Evolutionary conservation across 1,140 invertebrate genomes (phyloP).

Genomic region (Lamellibrachia luymesi): DNA sequence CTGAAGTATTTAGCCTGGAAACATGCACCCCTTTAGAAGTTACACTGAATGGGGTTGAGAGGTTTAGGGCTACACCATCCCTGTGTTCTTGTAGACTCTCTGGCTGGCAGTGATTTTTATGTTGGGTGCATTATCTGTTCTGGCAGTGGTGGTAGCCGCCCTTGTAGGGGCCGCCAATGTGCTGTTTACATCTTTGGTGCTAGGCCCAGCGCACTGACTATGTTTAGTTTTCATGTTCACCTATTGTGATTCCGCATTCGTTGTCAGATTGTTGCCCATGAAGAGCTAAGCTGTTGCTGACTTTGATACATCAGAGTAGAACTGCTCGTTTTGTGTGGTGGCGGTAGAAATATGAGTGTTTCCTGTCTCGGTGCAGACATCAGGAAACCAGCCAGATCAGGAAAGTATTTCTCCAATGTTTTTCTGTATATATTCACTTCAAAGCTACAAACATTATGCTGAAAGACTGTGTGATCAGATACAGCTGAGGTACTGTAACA

Average conservation of each 20-base stretch:
- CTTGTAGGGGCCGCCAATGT: neutral
- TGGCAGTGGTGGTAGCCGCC: neutral
- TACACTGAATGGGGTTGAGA: neutral
- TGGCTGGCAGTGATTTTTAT: neutral
- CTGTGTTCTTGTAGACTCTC: neutral
- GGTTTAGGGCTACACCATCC: neutral
- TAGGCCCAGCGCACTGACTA: neutral
- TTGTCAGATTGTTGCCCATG: neutral
- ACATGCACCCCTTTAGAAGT: neutral
- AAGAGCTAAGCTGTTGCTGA: neutral
- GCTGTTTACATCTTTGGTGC: neutral
- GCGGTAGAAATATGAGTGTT: too few species aligned
- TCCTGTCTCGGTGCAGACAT: too few species aligned
- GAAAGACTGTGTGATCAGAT: too few species aligned
- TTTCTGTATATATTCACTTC: too few species aligned
- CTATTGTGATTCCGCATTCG: neutral
- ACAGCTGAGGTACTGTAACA: too few species aligned
- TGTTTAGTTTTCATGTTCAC: neutral
- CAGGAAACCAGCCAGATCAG: too few species aligned
- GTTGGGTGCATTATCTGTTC: neutral
- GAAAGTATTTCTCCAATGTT: too few species aligned
- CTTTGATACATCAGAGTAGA: too few species aligned
- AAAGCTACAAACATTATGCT: too few species aligned
- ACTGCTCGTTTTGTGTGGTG: too few species aligned
- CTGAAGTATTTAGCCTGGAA: neutral